Evolutionary conservation across 1,140 invertebrate genomes (phyloP).

Genomic region (Ceratina australensis): DNA sequence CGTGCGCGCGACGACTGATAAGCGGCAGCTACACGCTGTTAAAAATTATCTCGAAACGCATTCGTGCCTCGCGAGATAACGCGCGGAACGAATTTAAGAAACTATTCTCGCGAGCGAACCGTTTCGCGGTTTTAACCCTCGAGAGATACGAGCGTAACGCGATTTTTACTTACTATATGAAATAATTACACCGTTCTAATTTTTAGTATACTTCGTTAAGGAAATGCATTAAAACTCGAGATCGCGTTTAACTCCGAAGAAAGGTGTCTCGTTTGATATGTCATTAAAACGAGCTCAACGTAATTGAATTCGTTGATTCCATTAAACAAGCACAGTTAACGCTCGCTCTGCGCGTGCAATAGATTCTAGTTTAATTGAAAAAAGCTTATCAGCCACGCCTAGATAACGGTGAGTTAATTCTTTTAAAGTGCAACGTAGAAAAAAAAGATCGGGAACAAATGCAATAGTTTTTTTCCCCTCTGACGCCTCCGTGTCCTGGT

Average conservation of each 20-base stretch:
- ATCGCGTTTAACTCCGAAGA: no score
- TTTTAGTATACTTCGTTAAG: no score
- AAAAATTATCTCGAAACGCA: slow-evolving; percentile 19
- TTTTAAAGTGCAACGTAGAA: not conserved
- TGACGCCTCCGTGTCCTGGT: not conserved
- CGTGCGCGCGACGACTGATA: slow-evolving; percentile 1
- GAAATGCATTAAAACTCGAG: no score
- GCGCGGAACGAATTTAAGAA: slow-evolving; percentile 1
- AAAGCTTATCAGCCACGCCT: not conserved
- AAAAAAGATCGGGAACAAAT: not conserved
- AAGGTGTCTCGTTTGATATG: no score
- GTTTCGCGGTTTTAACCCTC: not conserved
- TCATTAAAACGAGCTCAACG: no score
- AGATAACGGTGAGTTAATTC: not conserved
- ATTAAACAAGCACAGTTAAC: no score
- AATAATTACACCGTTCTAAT: no score
- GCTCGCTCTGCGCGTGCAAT: no score
- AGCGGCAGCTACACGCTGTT: not conserved
- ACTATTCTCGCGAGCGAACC: not conserved
- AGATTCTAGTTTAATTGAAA: no score
- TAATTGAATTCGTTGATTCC: not conserved
- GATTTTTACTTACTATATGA: no score
- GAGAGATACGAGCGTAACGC: no score
- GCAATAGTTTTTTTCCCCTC: not conserved
- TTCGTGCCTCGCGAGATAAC: slow-evolving; percentile 10